phyloP scores from a whole-genome alignment of 2,888 invertebrate genomes.

The Thumatha senex region DNA sequence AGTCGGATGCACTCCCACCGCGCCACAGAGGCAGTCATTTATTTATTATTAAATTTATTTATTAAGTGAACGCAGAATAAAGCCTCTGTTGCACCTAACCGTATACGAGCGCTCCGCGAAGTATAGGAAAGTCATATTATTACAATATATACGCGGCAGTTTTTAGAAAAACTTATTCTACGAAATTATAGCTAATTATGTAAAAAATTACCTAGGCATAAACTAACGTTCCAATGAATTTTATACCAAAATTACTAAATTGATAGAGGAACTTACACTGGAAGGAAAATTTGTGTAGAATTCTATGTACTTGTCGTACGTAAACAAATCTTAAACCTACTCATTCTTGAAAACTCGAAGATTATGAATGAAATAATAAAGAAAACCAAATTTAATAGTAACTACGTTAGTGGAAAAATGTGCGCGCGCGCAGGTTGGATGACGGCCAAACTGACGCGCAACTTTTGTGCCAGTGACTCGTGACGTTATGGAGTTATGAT shows the following conservation, averaged over 20 bases:
- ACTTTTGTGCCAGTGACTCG: slow-evolving; percentile 25
- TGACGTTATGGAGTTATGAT: slow-evolving; percentile 19
- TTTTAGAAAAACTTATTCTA: background rate
- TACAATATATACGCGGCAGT: background rate
- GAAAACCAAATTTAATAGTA: background rate
- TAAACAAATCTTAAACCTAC: background rate
- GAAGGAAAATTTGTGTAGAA: background rate
- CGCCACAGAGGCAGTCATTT: no score
- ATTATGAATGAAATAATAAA: background rate
- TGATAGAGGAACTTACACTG: no score
- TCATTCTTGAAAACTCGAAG: background rate
- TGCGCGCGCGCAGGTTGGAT: background rate
- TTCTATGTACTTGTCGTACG: background rate
- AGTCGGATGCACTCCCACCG: no score
- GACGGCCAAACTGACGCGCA: slow-evolving; percentile 19
- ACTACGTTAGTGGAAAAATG: background rate
- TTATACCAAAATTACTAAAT: no score
- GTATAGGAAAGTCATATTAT: no score
- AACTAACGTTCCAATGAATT: no score
- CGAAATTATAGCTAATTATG: background rate
- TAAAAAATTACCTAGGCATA: no score
- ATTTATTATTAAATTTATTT: no score
- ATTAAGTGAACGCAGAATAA: no score
- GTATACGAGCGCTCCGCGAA: no score
- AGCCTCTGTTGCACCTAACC: no score